phyloP scores from a whole-genome alignment of 2,888 invertebrate genomes.

The Campopleginae sp. region DNA sequence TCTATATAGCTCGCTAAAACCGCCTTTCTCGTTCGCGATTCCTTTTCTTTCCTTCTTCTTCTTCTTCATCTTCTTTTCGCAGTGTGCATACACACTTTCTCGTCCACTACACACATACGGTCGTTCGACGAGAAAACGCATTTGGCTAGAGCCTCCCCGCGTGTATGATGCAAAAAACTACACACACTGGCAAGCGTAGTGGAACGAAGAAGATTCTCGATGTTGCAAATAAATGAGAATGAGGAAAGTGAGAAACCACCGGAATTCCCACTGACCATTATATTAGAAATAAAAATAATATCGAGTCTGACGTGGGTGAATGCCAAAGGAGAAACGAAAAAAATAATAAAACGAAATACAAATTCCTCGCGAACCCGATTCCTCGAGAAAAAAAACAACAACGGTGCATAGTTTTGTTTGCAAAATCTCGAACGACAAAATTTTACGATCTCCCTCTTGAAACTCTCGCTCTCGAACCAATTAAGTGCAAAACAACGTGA shows the following conservation, averaged over 20 bases:
- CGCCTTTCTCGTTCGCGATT: conserved; percentile 73
- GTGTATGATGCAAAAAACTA: conserved; percentile 2
- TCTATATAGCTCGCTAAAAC: conserved; percentile 79
- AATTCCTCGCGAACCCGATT: neutral
- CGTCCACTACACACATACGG: conserved; percentile 33
- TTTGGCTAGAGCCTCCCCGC: neutral
- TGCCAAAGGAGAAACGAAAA: neutral
- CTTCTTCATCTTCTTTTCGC: conserved; percentile 13
- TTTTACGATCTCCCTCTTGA: neutral
- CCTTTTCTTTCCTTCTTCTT: conserved; percentile 69
- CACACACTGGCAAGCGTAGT: neutral
- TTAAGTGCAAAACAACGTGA: neutral
- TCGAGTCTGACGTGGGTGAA: conserved; percentile 31
- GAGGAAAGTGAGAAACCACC: conserved; percentile 73
- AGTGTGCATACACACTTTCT: conserved; percentile 70
- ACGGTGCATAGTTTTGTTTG: neutral
- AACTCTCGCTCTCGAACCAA: neutral
- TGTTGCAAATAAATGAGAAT: conserved; percentile 76
- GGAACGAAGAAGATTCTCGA: conserved; percentile 28
- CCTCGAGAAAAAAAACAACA: conserved; percentile 7
- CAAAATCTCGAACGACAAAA: neutral
- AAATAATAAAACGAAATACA: neutral
- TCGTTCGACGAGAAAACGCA: conserved; percentile 3
- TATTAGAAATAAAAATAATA: conserved; percentile 35
- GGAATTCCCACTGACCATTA: conserved; percentile 60